phyloP scores from a whole-genome alignment of 2,113 vertebrate species.

The Helogale parvula region DNA sequence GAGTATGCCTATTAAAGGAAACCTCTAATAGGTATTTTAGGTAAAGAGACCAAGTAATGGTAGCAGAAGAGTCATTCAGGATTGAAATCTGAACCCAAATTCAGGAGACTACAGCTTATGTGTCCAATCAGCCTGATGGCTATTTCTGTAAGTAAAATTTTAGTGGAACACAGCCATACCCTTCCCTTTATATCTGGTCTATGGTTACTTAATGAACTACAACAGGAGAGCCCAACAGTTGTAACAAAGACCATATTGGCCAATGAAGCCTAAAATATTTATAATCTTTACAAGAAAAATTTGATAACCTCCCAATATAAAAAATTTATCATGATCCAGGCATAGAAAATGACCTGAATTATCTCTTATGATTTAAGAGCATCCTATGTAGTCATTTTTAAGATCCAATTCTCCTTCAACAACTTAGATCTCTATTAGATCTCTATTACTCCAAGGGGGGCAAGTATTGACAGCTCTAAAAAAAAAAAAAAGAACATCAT shows the following conservation, averaged over 20 bases:
- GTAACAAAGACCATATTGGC: background rate
- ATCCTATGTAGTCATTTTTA: background rate
- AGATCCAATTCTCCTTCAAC: background rate
- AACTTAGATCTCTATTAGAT: background rate
- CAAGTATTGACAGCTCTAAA: background rate
- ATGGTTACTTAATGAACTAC: background rate
- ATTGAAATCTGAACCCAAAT: background rate
- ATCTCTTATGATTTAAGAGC: background rate
- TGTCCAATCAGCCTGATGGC: background rate
- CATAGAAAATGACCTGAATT: background rate
- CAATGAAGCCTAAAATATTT: background rate
- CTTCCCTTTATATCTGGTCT: background rate
- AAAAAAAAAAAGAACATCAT: background rate
- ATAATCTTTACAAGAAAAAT: background rate
- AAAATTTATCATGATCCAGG: background rate
- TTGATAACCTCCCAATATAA: background rate
- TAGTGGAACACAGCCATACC: background rate
- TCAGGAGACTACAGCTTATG: background rate
- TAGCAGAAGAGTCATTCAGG: background rate
- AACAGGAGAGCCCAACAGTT: background rate
- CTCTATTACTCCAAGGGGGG: background rate
- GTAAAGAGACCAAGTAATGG: background rate
- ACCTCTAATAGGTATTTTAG: background rate
- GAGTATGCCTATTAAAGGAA: background rate
- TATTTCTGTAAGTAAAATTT: background rate